Base-by-base conservation (phyloP, 2,797 vertebrate genomes). In the Lutjanus argentimaculatus region DNA sequence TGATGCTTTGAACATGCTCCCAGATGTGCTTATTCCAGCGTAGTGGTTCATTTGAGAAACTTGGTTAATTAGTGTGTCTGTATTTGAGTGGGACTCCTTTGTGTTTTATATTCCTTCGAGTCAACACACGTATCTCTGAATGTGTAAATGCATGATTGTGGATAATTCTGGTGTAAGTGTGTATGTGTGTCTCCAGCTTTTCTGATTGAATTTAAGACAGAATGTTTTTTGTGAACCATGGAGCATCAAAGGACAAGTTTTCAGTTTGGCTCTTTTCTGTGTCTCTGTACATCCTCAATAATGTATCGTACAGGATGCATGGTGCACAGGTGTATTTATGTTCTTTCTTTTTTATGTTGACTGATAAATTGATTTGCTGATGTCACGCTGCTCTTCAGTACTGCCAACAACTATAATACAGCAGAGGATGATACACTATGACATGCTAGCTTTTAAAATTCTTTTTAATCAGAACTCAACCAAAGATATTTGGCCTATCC, bases 1-100 rank as follows among this genome's bases (percentile, higher is more conserved):
- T 77, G 83, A 75, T 78, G 80, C 90, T 94, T 92, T 95, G 86
- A 93, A 91, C 59, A 72, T 57, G 66, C 82, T 92, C 90, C 88
- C 92, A 93, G 82, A 92, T 91, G 89, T 91, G 88, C 85, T 91
- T 66, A 91, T 93, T 94, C 83, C 83, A 86, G 84, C 8, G 66
- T 56, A 86, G 86, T 81, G 89, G 84, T 86, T 94, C 88, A 91
- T 92, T 90, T 90, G 85, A 89, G 89, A 86, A 93, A 89, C 89
- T 86, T 89, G 70, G 88, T 90, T 94, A 94, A 95, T 95, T 93
- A 91, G 87, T 86, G 90, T 80, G 88, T 84, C 85, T 86, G 81
- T 80, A 66, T 88, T 79, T 79, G 52, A 72, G 69, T 59, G 76
- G 48, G 46, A 76, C 72, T 83, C 58, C 40, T 63, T 72, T 82